These are phyloP conservation scores for Polypterus senegalus DNA, from an alignment of 2,113 vertebrate genomes.

Conservation along the genomic window DNA sequence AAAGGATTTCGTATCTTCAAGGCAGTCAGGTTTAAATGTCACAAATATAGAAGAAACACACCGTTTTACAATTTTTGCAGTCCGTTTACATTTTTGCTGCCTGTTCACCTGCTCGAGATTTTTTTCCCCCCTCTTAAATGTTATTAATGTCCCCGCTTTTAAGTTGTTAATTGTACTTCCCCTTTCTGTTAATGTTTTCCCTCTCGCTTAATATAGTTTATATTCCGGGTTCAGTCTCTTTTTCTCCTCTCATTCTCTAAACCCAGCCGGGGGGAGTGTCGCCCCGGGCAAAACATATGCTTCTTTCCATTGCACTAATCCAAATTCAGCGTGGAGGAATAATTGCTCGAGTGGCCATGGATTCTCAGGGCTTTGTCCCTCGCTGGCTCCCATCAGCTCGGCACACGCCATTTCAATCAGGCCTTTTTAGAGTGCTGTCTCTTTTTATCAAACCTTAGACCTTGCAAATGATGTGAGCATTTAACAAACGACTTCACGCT, in stretches of 20 bases:
- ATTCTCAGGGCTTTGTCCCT: slow-evolving; percentile 96
- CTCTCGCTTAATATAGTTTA: slow-evolving; percentile 59
- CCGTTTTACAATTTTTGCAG: no score
- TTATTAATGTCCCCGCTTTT: slow-evolving; percentile 1
- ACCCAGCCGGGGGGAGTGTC: slow-evolving; percentile 95
- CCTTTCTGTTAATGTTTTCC: slow-evolving; percentile 34
- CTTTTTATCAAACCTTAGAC: slow-evolving; percentile 77
- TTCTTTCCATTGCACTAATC: slow-evolving; percentile 99
- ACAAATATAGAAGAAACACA: no score
- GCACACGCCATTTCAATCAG: slow-evolving; percentile 99
- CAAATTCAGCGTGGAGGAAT: slow-evolving; percentile 98
- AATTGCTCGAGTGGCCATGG: slow-evolving; percentile 99
- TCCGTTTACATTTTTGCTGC: no score
- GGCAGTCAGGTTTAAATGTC: no score
- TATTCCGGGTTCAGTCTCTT: slow-evolving; percentile 72
- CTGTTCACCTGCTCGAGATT: no score
- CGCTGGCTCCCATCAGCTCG: slow-evolving; percentile 93
- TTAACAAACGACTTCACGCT: slow-evolving; percentile 56
- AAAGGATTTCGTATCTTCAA: no score
- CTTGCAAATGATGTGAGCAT: slow-evolving; percentile 55
- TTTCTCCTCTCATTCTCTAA: slow-evolving; percentile 76
- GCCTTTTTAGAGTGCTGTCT: slow-evolving; percentile 71
- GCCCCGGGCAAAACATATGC: slow-evolving; percentile 99
- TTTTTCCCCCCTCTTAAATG: neutral
- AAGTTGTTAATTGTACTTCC: neutral